Base-by-base conservation (phyloP, 2,797 vertebrate species). In the Acipenser transmontanus region DNA sequence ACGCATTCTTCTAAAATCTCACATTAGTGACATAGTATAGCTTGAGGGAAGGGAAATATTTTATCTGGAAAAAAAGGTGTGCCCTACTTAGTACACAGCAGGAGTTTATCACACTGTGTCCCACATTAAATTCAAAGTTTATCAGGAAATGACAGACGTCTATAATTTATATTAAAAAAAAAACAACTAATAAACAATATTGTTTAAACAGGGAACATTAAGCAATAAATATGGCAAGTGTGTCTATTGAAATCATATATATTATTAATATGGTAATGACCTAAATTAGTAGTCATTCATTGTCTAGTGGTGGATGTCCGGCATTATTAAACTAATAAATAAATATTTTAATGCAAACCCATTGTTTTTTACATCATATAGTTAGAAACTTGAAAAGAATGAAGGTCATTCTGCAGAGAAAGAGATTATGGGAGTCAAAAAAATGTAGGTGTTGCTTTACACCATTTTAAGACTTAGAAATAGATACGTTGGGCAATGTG, bases 1-100 rank as follows among this genome's bases (percentile, higher is more conserved):
- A 87, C 84, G 88, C 86, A 93, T 91, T 88, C 90, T 90, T 93
- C 93, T 94, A 91, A 78, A 92, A 92, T 92, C 88, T 95, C 93
- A 95, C 89, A 91, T 92, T 91, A 91, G 88, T 88, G 88, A 92
- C 89, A 93, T 82, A 91, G 79, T 86, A n/a, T 86, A 89, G 91
- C 90, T 87, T 87, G 86, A 84, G 34, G 34, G 34, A 34, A 34
- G 34, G 34, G 4, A 34, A 34, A 34, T 34, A 34, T 34, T 34
- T 34, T 34, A 34, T 3, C 0, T 34, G 34, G 34, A 34, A 34
- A 34, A 34, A 34, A 34, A 34, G 34, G 34, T 34, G 34, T 17
- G 17, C 17, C 17, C 17, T 17, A 17, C 17, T 17, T 17, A 17
- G 17, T 34, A 34, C 34, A 34, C 34, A 34, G 34, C 34, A 34